These are phyloP conservation scores for Teleogryllus oceanicus DNA, from an alignment of 2,888 invertebrate genomes.

Conservation along the genomic window DNA sequence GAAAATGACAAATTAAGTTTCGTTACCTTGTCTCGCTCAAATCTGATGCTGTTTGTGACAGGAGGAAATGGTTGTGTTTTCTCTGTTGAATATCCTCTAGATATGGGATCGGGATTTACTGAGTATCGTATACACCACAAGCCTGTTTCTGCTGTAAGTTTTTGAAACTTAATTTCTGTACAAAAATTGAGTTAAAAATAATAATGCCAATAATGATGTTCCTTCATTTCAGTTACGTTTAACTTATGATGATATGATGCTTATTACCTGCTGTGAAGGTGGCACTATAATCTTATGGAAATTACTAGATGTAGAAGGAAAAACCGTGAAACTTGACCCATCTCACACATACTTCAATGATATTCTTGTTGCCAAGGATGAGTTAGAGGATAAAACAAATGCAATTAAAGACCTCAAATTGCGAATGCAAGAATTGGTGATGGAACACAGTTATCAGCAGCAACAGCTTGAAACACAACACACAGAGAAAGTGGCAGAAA, in stretches of 20 bases:
- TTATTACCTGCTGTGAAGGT: slow-evolving; percentile 72
- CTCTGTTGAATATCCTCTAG: slow-evolving; percentile 71
- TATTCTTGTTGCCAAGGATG: slow-evolving; percentile 72
- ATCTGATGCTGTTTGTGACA: slow-evolving; percentile 77
- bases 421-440: slow-evolving; percentile 78
- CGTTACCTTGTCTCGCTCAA: slow-evolving; percentile 70
- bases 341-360: slow-evolving; percentile 75
- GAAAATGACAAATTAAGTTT: too few relatives aligned
- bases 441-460: slow-evolving; percentile 82
- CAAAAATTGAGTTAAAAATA: slow-evolving; percentile 37
- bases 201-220: neutral
- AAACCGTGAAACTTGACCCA: slow-evolving; percentile 65
- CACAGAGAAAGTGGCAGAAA: slow-evolving; percentile 73
- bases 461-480: slow-evolving; percentile 65
- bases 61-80: slow-evolving; percentile 73
- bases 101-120: slow-evolving; percentile 58
- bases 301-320: slow-evolving; percentile 68
- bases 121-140: slow-evolving; percentile 55
- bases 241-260: slow-evolving; percentile 71
- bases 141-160: slow-evolving; percentile 51
- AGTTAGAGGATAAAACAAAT: slow-evolving; percentile 75
- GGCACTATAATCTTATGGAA: slow-evolving; percentile 84
- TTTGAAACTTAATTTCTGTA: too few relatives aligned
- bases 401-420: slow-evolving; percentile 63
- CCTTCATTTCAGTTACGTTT: slow-evolving; percentile 55